phyloP scores from a whole-genome alignment of 2,113 vertebrate genomes.

The Peromyscus maniculatus region DNA sequence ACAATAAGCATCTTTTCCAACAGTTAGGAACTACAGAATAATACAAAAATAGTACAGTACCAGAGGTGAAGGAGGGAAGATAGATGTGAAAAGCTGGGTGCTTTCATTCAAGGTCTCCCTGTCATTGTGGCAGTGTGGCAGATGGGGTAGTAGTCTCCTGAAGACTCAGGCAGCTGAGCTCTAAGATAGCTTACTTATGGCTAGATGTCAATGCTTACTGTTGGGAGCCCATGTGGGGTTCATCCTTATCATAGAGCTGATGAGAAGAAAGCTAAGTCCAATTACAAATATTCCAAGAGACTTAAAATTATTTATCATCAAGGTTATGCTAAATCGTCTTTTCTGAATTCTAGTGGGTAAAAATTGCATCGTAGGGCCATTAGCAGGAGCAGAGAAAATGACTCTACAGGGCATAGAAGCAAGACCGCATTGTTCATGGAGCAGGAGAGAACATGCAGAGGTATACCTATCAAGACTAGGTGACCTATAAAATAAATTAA shows the following conservation, averaged over 20 bases:
- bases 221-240: accelerated
- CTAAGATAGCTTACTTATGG: background rate
- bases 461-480: background rate
- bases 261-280: background rate
- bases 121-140: background rate
- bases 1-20: background rate
- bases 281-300: background rate
- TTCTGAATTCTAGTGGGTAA: background rate
- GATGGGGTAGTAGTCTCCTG: background rate
- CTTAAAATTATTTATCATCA: background rate
- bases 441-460: background rate
- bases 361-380: background rate
- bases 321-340: background rate
- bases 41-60: background rate
- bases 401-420: no score
- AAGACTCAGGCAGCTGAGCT: background rate
- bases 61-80: accelerated
- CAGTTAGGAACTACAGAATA: background rate
- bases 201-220: background rate
- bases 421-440: accelerated
- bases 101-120: background rate
- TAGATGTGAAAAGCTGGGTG: background rate
- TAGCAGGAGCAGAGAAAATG: background rate
- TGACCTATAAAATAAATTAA: background rate
- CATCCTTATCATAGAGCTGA: no score